Base-by-base conservation (phyloP, 1,140 invertebrate species). In the Drosophila lacertosa region DNA sequence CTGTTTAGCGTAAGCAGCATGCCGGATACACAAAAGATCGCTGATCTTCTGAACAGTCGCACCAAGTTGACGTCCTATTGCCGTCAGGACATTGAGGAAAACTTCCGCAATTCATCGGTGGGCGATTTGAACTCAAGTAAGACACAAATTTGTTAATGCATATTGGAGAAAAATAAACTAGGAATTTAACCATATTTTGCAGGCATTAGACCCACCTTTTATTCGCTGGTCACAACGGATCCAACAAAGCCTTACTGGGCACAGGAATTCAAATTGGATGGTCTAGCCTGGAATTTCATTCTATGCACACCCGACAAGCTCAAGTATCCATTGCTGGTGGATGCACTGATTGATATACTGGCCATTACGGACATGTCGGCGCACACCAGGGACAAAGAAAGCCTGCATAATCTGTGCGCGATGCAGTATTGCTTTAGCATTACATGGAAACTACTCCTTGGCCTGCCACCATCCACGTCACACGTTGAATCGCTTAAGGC, bases 221-320 rank as follows among this genome's bases (percentile, higher is more conserved):
- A 91, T 69, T 90, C 89, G 0, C 50, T 91, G 10, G 79, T 90
- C 11, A 65, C 71, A 2, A 39, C 72, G 0, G 90, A 91, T 60
- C 63, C 77, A 0, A 45, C 64, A 0, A 89, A 73, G 13, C 55
- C 73, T 1, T 48, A 82, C 9, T 76, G 77, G 62, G 92, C 94
- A 77, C 96, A 97, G 78, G 94, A 94, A 18, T 96, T 96, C 3
- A 98, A 98, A 92, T 92, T 99, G 33, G 98, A 99, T 92, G 98
- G 98, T 18, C 92, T 99, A 91, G 97, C 98, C 2, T 97, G 97
- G 90, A 98, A 97, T 92, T 98, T 98, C 86, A 95, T 98, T 33
- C 92, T 98, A 18, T 97, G 97, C 29, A 97, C 96, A 2, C 94
- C 96, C 0, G 97, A 99, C 88, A 96, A 96, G 92, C 92, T 99